A percentile compares a stretch with the other conserved stretches of the same genome.
Evolutionary conservation across 2,797 vertebrate species (phyloP).

Genomic region (Thalassophryne amazonica): DNA sequence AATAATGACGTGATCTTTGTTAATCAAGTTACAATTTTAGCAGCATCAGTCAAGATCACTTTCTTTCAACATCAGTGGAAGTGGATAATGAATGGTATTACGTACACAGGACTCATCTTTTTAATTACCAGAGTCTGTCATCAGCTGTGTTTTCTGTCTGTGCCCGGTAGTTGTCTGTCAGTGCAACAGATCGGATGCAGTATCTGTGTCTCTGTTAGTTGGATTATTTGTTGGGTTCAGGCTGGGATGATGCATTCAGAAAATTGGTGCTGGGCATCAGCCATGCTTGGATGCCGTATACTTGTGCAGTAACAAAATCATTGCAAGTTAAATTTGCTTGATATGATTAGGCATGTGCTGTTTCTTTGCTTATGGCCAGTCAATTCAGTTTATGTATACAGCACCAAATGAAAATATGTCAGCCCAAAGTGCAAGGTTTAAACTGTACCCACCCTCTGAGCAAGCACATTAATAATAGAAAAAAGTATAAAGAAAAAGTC

Average conservation of each 20-base stretch:
- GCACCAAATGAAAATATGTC: too few species aligned
- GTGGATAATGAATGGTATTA: conserved; percentile 48
- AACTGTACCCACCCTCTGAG: too few species aligned
- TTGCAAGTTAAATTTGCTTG: neutral
- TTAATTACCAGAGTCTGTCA: conserved; percentile 54
- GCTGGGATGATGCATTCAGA: neutral
- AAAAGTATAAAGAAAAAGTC: too few species aligned
- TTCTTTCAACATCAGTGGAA: conserved; percentile 19
- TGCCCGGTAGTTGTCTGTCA: conserved; percentile 44
- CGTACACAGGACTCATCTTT: conserved; percentile 23
- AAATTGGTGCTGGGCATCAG: neutral
- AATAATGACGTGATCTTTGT: neutral
- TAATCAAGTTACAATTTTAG: conserved; percentile 22
- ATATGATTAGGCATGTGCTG: too few species aligned
- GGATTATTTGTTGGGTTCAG: neutral
- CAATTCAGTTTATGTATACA: too few species aligned
- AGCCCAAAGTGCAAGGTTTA: too few species aligned
- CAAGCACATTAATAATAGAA: too few species aligned
- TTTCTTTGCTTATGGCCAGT: too few species aligned
- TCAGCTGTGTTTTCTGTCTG: conserved; percentile 41
- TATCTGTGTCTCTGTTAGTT: conserved; percentile 10
- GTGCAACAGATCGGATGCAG: neutral
- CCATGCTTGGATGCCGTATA: neutral
- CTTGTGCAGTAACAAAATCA: neutral
- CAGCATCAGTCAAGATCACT: conserved; percentile 1